Conservation (phyloP, 2,113 vertebrate genomes). For the Coryphaenoides rupestris region DNA sequence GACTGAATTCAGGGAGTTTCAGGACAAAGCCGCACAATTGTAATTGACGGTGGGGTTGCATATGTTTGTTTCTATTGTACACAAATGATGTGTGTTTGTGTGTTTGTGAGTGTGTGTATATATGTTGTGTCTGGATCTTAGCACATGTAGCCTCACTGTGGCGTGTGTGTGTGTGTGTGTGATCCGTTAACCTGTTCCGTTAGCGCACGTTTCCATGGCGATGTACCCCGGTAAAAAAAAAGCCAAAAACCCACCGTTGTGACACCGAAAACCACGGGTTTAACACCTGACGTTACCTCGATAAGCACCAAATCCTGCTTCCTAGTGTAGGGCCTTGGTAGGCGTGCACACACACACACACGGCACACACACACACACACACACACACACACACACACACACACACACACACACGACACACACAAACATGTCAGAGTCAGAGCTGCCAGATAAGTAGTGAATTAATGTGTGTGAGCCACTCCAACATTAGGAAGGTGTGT, state of each 20-base stretch:
- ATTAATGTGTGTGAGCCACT: constrained; percentile 99
- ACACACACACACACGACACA: constrained; percentile 12
- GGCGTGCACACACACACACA: no score
- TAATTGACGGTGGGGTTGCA: constrained; percentile 52
- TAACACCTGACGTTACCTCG: no score
- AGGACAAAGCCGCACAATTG: constrained; percentile 55
- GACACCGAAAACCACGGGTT: no score
- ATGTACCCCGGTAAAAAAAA: no score
- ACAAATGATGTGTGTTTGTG: constrained; percentile 48
- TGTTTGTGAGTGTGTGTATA: constrained; percentile 50
- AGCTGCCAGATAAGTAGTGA: constrained; percentile 90
- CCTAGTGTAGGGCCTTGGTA: no score
- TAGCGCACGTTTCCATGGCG: no score
- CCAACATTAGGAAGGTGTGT: constrained; percentile 98
- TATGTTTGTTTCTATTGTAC: constrained; percentile 18
- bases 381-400: constrained; percentile 10
- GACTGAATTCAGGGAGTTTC: constrained; percentile 36
- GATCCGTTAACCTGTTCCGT: no score
- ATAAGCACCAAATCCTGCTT: no score
- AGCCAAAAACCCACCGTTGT: no score
- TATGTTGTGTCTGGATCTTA: constrained; percentile 65
- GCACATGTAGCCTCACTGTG: constrained; percentile 68
- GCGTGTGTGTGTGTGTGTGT: no score
- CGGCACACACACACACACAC: no score
- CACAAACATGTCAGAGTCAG: constrained; percentile 52